Evolutionary conservation across 2,113 vertebrate genomes (phyloP), one percentile per base, ranked within the genome.

Genomic region (Rissa tridactyla): DNA sequence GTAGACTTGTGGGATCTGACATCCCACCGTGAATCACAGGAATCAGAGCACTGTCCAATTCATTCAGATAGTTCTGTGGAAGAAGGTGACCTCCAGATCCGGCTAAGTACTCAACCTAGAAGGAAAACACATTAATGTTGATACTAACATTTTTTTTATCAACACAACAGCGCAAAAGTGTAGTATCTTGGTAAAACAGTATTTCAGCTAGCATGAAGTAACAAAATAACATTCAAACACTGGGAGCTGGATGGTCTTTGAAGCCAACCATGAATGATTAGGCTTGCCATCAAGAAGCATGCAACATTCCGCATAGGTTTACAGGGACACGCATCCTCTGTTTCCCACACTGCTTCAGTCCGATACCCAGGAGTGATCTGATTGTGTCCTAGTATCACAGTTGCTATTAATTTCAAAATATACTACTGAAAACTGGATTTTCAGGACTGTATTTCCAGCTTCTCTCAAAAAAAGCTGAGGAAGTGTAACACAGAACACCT

Each of bases 51-150:
- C 96, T 96, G 79, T 99, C 99, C 86, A 99, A 96, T 83, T 99
- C 99, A 26, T 99, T 99, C 97, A 99, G 98, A 92, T 99, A 99
- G 82, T 95, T 98, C 97, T 99, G 99, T 19, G 99, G 99, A 78
- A 99, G 99, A 95, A 98, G 98, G 2, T 77, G 96, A 23, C 99
- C 99, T 68, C 98, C 98, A 20, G 98, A 99, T 60, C 99, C 99
- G 1, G 99, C 99, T 88, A 99, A 98, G 96, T 99, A 99, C 96
- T 99, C 99, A 89, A 99, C 99, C 99, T 99, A 92, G 23, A 80
- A 93, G 52, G 58, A 68, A 94, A 90, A 72, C 14, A 82, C 1
- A 65, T 14, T 26, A 21, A 36, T 32, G 46, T 6, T 21, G 25
- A 11, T 10, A 79, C 34, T 72, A 68, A 75, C 17, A 61, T 11